Conservation (phyloP, 2,113 vertebrate genomes). For the Galeopterus variegatus region DNA sequence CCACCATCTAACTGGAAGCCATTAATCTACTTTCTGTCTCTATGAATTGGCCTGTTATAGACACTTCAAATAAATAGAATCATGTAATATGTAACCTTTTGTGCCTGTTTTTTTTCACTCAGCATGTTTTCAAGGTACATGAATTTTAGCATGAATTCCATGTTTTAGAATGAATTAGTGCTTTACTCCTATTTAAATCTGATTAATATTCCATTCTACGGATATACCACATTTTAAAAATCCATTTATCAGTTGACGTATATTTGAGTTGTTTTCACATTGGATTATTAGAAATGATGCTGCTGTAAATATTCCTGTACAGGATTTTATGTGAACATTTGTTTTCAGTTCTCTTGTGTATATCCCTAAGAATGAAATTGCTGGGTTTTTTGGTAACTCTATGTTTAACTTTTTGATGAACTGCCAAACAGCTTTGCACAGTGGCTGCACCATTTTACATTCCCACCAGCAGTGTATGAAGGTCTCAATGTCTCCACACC, state of each 20-base stretch:
- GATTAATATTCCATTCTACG: neutral
- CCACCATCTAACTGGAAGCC: neutral
- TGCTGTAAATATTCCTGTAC: neutral
- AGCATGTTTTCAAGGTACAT: constrained; percentile 5
- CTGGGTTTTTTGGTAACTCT: neutral
- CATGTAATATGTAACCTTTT: neutral
- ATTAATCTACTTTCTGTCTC: neutral
- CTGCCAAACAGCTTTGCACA: neutral
- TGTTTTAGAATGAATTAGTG: neutral
- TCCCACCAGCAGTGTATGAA: neutral
- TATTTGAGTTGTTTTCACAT: neutral
- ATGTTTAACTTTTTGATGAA: neutral
- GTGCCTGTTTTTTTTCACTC: neutral
- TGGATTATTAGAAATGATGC: neutral
- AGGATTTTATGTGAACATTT: neutral
- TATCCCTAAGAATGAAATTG: neutral
- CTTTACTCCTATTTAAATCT: constrained; percentile 27
- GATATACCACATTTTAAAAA: neutral
- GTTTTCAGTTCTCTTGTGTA: neutral
- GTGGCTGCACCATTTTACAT: neutral
- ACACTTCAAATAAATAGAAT: neutral
- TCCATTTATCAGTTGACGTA: neutral
- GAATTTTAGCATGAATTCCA: neutral
- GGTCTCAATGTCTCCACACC: neutral
- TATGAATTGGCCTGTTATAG: neutral